phyloP scores from a whole-genome alignment of 2,888 invertebrate genomes.

The Megalurothrips usitatus region DNA sequence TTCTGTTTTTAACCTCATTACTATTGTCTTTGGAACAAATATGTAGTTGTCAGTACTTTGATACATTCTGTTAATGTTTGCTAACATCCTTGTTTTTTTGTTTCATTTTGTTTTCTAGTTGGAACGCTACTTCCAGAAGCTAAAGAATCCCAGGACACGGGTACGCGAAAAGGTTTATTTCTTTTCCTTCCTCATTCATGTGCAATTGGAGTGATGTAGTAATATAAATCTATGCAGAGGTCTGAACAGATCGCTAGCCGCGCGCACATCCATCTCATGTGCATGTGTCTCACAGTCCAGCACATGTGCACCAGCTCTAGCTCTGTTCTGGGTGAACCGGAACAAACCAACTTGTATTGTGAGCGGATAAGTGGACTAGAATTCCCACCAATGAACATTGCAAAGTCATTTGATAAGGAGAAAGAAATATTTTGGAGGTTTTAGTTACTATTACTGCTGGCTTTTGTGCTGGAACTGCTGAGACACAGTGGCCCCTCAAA shows the following conservation, averaged over 20 bases:
- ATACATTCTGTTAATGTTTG: constrained; percentile 15
- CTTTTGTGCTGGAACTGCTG: not conserved
- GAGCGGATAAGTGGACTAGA: no score
- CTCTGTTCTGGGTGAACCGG: no score
- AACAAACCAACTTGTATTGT: not conserved
- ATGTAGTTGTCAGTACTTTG: constrained; percentile 8
- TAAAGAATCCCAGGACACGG: constrained; percentile 83
- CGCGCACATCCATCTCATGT: not conserved
- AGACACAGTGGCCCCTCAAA: constrained; percentile 15
- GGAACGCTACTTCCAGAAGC: constrained; percentile 92
- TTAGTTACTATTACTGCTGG: not conserved
- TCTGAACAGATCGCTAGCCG: not conserved
- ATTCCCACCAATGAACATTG: no score
- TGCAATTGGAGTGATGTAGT: constrained; percentile 22
- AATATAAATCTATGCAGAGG: constrained; percentile 13
- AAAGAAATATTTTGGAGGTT: not conserved
- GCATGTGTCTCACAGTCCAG: constrained; percentile 4
- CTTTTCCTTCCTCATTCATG: constrained; percentile 26
- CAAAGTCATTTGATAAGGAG: not conserved
- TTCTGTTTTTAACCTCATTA: not conserved
- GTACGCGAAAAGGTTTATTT: constrained; percentile 42
- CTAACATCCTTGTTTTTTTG: constrained; percentile 27
- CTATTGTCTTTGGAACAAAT: not conserved
- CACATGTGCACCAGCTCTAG: no score
- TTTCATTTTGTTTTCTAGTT: constrained; percentile 48